Evolutionary conservation across 2,888 invertebrate species (phyloP), one percentile per base, ranked within the genome.

Genomic region (Ochropacha duplaris): DNA sequence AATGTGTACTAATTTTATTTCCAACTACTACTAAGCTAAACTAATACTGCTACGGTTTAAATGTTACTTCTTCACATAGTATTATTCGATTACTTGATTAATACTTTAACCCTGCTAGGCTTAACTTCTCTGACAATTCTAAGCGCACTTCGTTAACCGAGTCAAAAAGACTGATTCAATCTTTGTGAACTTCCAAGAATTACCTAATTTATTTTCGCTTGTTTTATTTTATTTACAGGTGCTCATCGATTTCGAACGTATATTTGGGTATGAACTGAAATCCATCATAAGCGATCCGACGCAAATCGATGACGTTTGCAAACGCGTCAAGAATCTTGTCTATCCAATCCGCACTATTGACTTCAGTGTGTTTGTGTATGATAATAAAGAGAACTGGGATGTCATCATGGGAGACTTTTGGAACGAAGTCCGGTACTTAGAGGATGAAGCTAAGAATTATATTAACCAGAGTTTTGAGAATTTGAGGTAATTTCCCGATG

Each of bases 241-340:
- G 0, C 93, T 98, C 4, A 95, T 97, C 74, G 97, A 98, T 77
- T 98, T 98, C 78, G 96, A 97, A 82, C 97, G 97, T 69, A 96
- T 98, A 60, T 98, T 98, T 81, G 98, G 98, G 0, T 94, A 95
- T 1, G 97, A 98, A 73, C 86, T 98, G 2, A 97, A 97, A 77
- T 96, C 97, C 0, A 96, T 98, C 34, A 96, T 98, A 36, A 96
- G 95, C 62, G 97, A 98, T 80, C 97, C 98, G 0, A 95, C 96
- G 11, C 95, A 96, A 74, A 97, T 98, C 54, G 98, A 98, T 76
- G 95, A 96, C 63, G 96, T 98, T 4, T 94, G 97, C 19, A 95
- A 96, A 64, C 95, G 96, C 60, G 96, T 98, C 1, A 96, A 96
- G 71, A 95, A 95, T 56, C 90, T 98, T 24, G 94, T 97, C 0